These are phyloP conservation scores for Pseudococcus jackbeardsleyi DNA, from an alignment of 2,888 invertebrate genomes.

Conservation along the genomic window DNA sequence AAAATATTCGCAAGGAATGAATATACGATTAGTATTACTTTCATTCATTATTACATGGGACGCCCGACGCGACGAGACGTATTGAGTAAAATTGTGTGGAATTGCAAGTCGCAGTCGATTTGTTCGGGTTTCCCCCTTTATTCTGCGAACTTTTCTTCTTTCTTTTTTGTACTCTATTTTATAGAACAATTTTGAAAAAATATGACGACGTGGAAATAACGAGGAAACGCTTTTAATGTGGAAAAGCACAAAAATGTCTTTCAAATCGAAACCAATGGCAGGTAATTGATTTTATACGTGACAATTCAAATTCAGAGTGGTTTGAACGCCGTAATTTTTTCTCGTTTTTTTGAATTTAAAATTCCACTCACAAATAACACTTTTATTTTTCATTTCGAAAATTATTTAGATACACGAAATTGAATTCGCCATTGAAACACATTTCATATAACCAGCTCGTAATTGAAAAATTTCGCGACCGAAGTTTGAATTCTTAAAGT, in stretches of 20 bases:
- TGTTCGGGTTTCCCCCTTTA: not conserved
- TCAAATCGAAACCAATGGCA: slow-evolving; percentile 47
- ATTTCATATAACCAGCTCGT: not conserved
- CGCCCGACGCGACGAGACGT: not conserved
- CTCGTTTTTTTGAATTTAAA: slow-evolving; percentile 10
- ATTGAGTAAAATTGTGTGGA: not conserved
- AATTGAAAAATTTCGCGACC: not conserved
- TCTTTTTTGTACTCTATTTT: slow-evolving; percentile 1
- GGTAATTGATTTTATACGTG: slow-evolving; percentile 44
- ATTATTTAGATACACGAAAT: slow-evolving; percentile 16
- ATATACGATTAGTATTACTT: not conserved
- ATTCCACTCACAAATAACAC: slow-evolving; percentile 27
- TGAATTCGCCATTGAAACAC: not conserved
- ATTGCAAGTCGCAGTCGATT: not conserved
- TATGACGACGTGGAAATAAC: slow-evolving; percentile 29
- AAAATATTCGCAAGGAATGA: not conserved
- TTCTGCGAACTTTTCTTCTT: not conserved
- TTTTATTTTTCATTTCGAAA: slow-evolving; percentile 37
- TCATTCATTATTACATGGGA: not conserved
- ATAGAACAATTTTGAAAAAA: slow-evolving; percentile 23
- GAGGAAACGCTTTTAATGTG: slow-evolving; percentile 41
- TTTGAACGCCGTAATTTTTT: slow-evolving; percentile 20
- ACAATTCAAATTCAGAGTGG: slow-evolving; percentile 29
- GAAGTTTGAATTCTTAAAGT: not conserved
- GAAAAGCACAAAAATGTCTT: slow-evolving; percentile 31